Evolutionary conservation across 2,888 invertebrate genomes (phyloP).

Genomic region (Desoria tigrina): DNA sequence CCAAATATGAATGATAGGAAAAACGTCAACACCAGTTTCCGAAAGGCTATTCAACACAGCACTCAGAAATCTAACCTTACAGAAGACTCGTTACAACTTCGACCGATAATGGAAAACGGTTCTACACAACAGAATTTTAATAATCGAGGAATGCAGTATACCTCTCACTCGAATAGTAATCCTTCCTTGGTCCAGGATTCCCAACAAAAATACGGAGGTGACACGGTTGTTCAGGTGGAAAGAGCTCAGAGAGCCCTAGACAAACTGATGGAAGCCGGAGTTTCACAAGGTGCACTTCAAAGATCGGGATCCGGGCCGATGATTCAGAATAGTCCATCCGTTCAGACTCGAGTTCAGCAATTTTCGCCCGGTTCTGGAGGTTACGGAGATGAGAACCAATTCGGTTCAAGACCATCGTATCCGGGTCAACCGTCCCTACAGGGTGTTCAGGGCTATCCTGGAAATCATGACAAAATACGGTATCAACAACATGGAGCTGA

Average conservation of each 20-base stretch:
- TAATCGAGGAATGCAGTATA: slow-evolving; percentile 31
- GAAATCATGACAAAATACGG: slow-evolving; percentile 3
- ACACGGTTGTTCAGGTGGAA: slow-evolving; percentile 25
- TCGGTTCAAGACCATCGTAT: too few relatives aligned
- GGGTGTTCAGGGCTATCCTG: slow-evolving; percentile 5
- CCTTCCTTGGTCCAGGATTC: background rate
- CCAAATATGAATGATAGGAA: slow-evolving; percentile 48
- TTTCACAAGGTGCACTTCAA: background rate
- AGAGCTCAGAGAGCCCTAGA: slow-evolving; percentile 52
- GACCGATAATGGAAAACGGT: slow-evolving; percentile 41
- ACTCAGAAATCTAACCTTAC: slow-evolving; percentile 62
- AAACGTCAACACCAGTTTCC: slow-evolving; percentile 51
- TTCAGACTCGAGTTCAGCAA: slow-evolving; percentile 30
- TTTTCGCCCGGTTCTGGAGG: slow-evolving; percentile 17
- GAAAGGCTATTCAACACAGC: slow-evolving; percentile 52
- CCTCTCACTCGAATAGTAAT: slow-evolving; percentile 11
- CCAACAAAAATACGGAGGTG: slow-evolving; percentile 24
- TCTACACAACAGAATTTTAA: slow-evolving; percentile 8
- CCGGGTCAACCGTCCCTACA: background rate
- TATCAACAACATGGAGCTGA: slow-evolving; percentile 12
- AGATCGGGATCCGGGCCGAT: slow-evolving; percentile 21
- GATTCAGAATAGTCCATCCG: slow-evolving; percentile 31
- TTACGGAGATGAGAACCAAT: background rate
- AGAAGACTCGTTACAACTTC: slow-evolving; percentile 61
- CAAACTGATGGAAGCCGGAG: slow-evolving; percentile 33